Base-by-base conservation (phyloP, 1,140 invertebrate genomes). In the Matsumurasca onukii region DNA sequence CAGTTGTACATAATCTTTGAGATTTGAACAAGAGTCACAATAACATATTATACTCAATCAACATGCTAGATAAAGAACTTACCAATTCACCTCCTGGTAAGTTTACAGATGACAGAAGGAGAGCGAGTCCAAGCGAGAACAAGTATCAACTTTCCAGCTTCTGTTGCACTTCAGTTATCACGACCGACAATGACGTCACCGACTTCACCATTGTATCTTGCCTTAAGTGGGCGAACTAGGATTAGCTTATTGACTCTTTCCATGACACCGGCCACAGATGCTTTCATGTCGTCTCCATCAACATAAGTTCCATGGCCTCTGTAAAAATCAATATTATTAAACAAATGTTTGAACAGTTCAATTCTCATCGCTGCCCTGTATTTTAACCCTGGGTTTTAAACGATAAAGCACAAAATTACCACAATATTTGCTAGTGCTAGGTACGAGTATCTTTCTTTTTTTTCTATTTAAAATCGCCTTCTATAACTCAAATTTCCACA, bases 291-390 rank as follows among this genome's bases (percentile, higher is more conserved):
- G 51, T 91, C 91, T 67, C 92, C 87, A 64, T 86, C 82, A 51
- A 90, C 85, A 75, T 95, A 98, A 0, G 97, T 99, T 49, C 98
- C 98, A 85, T 99, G 98, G 5, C 98, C 97, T 77, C 97, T 97
- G 55, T 3, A 70, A 64, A 66, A n/a, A 71, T 66, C 51, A 61
- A 57, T 65, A 49, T 49, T 64, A 25, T 59, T 45, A 67, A 39
- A 22, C 65, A 68, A 48, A 27, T 66, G 3, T 67, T 55, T 74
- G 57, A 66, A 57, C 17, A 64, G 55, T 45, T 25, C 70, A 70
- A 1, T 24, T 17, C 25, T 31, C 29, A 67, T 25, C 39, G 17
- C n/a, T 31, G 20, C 31, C 57, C 68, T 68, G 29, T 20, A 25
- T 59, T 69, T 63, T 45, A 67, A 34, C 57, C 51, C 20, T 51